phyloP scores from a whole-genome alignment of 2,797 vertebrate genomes.

The Hemibagrus guttatus region DNA sequence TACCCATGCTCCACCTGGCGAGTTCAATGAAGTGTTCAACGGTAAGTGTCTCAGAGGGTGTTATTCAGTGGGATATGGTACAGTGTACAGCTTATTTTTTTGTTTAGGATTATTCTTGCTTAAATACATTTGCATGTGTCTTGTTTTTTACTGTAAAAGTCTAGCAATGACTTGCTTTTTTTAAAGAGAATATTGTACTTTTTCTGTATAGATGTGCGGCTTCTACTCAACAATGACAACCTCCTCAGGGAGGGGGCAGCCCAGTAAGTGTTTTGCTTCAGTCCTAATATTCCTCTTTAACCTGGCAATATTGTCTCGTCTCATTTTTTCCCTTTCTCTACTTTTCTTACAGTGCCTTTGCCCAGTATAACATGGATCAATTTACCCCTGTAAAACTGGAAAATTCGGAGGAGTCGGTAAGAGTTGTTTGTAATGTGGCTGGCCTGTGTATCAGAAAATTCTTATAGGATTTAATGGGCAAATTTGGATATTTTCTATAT shows the following conservation, averaged over 20 bases:
- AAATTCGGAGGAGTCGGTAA: constrained; percentile 92
- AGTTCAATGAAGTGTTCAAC: constrained; percentile 99
- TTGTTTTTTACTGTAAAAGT: not conserved
- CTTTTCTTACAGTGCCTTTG: constrained; percentile 86
- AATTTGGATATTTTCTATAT: not conserved
- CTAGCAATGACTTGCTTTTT: not conserved
- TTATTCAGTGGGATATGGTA: not conserved
- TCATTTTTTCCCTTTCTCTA: constrained; percentile 8
- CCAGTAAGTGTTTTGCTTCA: constrained; percentile 79
- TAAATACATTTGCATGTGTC: not conserved
- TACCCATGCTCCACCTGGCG: constrained; percentile 95
- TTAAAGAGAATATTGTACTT: not conserved
- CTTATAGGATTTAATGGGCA: not conserved
- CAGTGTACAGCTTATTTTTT: not conserved
- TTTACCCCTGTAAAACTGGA: constrained; percentile 97
- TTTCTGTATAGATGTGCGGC: constrained; percentile 89
- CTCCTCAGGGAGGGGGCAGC: constrained; percentile 98
- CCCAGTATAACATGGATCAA: constrained; percentile 99
- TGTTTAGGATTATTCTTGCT: not conserved
- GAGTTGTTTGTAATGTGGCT: not conserved
- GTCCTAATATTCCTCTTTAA: not conserved
- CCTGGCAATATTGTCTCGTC: not conserved
- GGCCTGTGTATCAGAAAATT: not conserved
- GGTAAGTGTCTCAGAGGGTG: constrained; percentile 71
- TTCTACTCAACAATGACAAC: constrained; percentile 98